Conservation (phyloP, 1,140 invertebrate species). For the Reticulitermes speratus region DNA sequence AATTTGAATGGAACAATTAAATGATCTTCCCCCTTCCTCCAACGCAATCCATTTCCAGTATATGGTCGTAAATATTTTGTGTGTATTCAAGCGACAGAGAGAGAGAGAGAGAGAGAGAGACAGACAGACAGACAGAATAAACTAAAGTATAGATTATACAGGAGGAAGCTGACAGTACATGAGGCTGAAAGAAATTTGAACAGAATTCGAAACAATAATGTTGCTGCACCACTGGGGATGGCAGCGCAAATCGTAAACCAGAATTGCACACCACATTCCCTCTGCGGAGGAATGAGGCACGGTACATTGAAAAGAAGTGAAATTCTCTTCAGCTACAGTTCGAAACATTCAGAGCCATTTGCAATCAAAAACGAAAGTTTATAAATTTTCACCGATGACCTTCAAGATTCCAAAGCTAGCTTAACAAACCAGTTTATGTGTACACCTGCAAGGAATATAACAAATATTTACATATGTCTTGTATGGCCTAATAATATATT, state of each 20-base stretch:
- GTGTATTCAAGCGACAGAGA: background rate
- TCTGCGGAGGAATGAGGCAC: background rate
- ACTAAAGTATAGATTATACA: background rate
- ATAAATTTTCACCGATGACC: too few relatives aligned
- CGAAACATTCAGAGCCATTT: too few relatives aligned
- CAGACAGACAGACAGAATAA: too few relatives aligned
- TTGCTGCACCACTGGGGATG: background rate
- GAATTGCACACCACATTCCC: background rate
- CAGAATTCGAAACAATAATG: background rate
- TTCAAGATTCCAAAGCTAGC: too few relatives aligned
- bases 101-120: background rate
- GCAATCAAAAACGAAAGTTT: too few relatives aligned
- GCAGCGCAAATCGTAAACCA: background rate
- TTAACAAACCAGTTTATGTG: too few relatives aligned
- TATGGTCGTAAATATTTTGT: background rate
- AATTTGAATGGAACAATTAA: conserved; percentile 12
- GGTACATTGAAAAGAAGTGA: background rate
- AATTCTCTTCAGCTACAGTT: background rate
- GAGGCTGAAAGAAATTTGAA: background rate
- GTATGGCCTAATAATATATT: too few relatives aligned
- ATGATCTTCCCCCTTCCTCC: background rate
- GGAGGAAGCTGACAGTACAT: background rate
- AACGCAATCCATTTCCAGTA: background rate
- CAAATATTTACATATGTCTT: too few relatives aligned
- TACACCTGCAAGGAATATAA: too few relatives aligned